Percentiles rank a stretch among this genome's conserved stretches.
phyloP scores from a whole-genome alignment of 2,888 invertebrate genomes.

The Trissoscelio sp. region DNA sequence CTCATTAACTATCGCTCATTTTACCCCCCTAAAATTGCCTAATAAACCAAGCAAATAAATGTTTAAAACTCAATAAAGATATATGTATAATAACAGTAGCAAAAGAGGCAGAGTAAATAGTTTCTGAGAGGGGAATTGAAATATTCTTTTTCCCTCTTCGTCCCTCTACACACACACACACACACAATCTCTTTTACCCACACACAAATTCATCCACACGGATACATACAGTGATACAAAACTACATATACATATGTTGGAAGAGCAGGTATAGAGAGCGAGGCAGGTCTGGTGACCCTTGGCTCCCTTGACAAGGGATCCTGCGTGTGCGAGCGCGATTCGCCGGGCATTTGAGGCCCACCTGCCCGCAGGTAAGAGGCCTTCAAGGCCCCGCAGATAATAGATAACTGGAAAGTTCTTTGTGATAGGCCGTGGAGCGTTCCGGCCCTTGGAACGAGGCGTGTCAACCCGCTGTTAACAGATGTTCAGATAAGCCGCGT shows the following conservation, averaged over 20 bases:
- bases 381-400: constrained; percentile 79
- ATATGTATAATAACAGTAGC: constrained; percentile 14
- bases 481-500: constrained; percentile 82
- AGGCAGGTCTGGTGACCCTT: constrained; percentile 76
- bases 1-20: no score
- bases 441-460: constrained; percentile 72
- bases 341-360: constrained; percentile 78
- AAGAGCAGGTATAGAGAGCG: constrained; percentile 56
- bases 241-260: neutral
- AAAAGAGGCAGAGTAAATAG: constrained; percentile 31
- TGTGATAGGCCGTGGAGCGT: constrained; percentile 77
- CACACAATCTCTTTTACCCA: no score
- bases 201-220: no score
- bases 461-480: constrained; percentile 81
- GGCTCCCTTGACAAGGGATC: constrained; percentile 78
- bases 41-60: neutral
- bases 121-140: constrained; percentile 21
- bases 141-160: constrained; percentile 27
- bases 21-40: no score
- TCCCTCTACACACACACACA: neutral
- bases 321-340: constrained; percentile 72
- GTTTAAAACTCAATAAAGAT: neutral
- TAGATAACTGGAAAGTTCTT: constrained; percentile 82
- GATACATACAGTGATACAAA: no score
- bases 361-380: constrained; percentile 81